Conservation (phyloP, 2,797 vertebrate genomes). For the Cynopterus sphinx region DNA sequence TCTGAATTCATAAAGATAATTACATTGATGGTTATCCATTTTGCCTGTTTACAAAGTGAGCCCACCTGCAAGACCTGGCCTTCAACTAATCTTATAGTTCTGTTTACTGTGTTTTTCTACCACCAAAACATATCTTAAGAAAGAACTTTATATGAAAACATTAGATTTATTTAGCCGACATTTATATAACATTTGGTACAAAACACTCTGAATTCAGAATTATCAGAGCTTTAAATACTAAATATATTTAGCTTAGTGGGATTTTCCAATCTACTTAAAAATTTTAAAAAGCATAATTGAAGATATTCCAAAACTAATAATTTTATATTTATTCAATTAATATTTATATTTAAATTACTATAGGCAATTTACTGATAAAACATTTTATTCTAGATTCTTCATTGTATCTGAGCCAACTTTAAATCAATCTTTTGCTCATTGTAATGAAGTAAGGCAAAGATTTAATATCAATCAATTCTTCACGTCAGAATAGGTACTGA, state of each 20-base stretch:
- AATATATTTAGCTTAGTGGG: neutral
- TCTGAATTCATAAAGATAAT: neutral
- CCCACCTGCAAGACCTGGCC: neutral
- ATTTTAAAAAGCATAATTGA: neutral
- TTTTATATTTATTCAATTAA: neutral
- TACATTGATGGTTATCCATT: neutral
- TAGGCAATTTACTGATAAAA: neutral
- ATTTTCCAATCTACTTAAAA: neutral
- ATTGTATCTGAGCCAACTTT: neutral
- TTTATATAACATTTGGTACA: neutral
- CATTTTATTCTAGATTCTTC: neutral
- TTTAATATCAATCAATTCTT: neutral
- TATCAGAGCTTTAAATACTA: neutral
- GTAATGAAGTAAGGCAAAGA: neutral
- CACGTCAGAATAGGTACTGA: neutral
- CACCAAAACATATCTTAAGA: neutral
- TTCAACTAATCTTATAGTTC: neutral
- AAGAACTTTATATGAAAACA: neutral
- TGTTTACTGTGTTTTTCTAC: neutral
- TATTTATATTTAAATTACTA: neutral
- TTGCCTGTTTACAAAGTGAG: neutral
- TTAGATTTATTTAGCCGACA: neutral
- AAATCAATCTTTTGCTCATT: neutral
- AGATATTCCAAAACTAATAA: neutral
- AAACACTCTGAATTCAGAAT: neutral